Conservation (phyloP, 2,888 invertebrate species). For the Epinotia nisella region DNA sequence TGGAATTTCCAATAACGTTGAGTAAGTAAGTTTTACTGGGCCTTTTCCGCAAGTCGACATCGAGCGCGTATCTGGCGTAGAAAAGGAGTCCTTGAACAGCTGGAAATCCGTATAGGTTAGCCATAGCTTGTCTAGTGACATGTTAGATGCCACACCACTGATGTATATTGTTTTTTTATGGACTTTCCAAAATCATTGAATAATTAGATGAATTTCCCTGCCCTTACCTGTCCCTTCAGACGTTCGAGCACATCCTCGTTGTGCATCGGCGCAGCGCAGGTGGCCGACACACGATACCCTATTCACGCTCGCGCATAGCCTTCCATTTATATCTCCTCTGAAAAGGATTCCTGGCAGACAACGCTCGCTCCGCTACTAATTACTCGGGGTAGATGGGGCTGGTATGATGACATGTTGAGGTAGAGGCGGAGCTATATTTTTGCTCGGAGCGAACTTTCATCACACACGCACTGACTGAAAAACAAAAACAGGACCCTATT, state of each 20-base stretch:
- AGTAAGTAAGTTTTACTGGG: too few species aligned
- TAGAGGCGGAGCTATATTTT: not conserved
- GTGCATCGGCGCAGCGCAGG: constrained; percentile 62
- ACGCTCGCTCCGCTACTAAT: constrained; percentile 80
- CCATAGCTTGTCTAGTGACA: too few species aligned
- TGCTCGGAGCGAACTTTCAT: too few species aligned
- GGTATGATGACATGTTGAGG: not conserved
- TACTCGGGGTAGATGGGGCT: constrained; percentile 68
- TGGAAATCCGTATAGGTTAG: too few species aligned
- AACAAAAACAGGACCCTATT: too few species aligned
- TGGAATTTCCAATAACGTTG: too few species aligned
- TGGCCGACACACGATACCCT: constrained; percentile 82
- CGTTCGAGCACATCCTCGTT: constrained; percentile 31
- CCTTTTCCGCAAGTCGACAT: too few species aligned
- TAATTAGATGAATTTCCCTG: constrained; percentile 15
- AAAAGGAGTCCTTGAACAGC: too few species aligned
- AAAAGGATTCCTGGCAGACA: constrained; percentile 82
- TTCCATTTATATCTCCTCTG: constrained; percentile 77
- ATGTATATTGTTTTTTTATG: not conserved
- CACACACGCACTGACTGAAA: too few species aligned
- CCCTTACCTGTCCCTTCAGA: constrained; percentile 18
- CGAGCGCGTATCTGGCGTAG: too few species aligned
- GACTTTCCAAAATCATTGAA: not conserved
- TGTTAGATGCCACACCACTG: too few species aligned
- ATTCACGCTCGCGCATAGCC: constrained; percentile 70